A percentile compares a stretch with the other conserved stretches of the same genome.
Conservation (phyloP, 37 sponge, comb jelly and placozoan genomes). For the Hormiphora californensis region DNA sequence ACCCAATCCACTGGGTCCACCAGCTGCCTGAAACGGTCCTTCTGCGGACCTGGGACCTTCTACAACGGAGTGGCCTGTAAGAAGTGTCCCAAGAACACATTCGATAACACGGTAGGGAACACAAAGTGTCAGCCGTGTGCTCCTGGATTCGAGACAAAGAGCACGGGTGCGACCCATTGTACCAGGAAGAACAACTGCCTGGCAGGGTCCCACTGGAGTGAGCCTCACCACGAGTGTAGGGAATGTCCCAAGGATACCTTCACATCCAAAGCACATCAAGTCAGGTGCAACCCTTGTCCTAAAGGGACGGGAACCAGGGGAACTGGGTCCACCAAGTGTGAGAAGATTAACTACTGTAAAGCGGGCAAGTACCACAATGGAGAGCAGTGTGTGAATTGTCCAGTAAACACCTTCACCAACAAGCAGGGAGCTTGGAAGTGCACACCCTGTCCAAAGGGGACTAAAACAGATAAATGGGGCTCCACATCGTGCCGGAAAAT, state of each 20-base stretch:
- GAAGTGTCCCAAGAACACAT: background rate
- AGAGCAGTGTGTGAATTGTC: constrained; percentile 1
- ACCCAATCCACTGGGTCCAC: background rate
- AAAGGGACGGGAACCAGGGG: background rate
- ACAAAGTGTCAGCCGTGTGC: background rate
- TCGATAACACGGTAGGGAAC: background rate
- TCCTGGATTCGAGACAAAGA: background rate
- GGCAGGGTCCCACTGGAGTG: background rate
- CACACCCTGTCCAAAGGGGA: background rate
- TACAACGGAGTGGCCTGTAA: background rate
- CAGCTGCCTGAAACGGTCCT: background rate
- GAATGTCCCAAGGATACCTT: background rate
- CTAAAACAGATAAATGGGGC: background rate
- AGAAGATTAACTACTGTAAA: background rate
- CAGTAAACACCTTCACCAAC: background rate
- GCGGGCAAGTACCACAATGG: constrained; percentile 13
- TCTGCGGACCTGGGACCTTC: constrained; percentile 1
- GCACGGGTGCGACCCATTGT: background rate
- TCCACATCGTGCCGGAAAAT: background rate
- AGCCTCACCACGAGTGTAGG: background rate
- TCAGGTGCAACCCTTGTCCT: background rate
- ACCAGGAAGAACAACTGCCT: constrained; percentile 30
- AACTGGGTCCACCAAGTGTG: background rate
- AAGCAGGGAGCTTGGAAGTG: background rate
- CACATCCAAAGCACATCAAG: background rate